Conservation (phyloP, 1,140 invertebrate genomes). For the Calephelis virginiensis region DNA sequence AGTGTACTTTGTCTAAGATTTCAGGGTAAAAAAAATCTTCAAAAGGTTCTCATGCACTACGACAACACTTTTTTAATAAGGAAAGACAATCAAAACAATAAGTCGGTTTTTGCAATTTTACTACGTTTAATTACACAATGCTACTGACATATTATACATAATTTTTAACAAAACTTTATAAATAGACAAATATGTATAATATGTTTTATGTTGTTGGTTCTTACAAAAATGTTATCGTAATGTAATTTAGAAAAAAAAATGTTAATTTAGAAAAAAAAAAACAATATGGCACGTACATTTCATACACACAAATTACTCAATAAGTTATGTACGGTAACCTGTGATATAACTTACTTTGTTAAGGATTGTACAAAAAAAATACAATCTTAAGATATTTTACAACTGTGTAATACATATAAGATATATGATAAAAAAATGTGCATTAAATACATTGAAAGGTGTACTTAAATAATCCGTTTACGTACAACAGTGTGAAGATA, state of each 20-base stretch:
- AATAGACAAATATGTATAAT: too few species aligned
- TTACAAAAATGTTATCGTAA: not conserved
- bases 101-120: too few species aligned
- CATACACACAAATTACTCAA: slow-evolving; percentile 21
- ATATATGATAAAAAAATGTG: slow-evolving; percentile 61
- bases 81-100: too few species aligned
- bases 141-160: too few species aligned
- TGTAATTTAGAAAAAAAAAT: slow-evolving; percentile 15
- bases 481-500: slow-evolving; percentile 21
- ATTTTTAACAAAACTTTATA: too few species aligned
- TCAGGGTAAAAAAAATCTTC: too few species aligned
- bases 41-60: too few species aligned
- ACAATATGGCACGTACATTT: slow-evolving; percentile 27
- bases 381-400: slow-evolving; percentile 47
- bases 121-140: too few species aligned
- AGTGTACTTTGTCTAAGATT: too few species aligned
- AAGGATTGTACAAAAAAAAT: slow-evolving; percentile 25
- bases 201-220: too few species aligned
- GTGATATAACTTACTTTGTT: slow-evolving; percentile 21
- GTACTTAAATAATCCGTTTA: slow-evolving; percentile 41
- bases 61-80: too few species aligned
- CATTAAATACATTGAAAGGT: slow-evolving; percentile 69
- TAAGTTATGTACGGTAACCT: slow-evolving; percentile 30
- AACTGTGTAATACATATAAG: slow-evolving; percentile 51
- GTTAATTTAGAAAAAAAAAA: slow-evolving; percentile 11